A percentile compares a stretch with the other conserved stretches of the same genome.
Conservation (phyloP, 2,113 vertebrate genomes). For the Xenopus borealis region DNA sequence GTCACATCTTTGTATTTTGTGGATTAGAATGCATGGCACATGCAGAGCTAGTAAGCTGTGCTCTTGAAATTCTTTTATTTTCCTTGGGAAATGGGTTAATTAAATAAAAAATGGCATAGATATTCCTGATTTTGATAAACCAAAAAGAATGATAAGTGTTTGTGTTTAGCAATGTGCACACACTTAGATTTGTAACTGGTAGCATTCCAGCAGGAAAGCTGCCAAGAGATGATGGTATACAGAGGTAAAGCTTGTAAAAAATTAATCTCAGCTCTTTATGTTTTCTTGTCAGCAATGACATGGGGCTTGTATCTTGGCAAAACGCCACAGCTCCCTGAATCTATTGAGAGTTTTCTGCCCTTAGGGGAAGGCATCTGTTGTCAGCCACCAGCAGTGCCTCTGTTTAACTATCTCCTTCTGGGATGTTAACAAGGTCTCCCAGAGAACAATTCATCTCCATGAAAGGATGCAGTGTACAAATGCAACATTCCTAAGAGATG, state of each 20-base stretch:
- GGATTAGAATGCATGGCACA: too few species aligned
- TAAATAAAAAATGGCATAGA: constrained; percentile 2
- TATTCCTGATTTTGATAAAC: background rate
- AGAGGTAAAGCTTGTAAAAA: constrained; percentile 66
- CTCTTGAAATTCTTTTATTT: too few species aligned
- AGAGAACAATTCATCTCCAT: constrained; percentile 46
- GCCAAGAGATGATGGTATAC: constrained; percentile 68
- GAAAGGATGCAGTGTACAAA: constrained; percentile 27
- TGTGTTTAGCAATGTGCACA: constrained; percentile 33
- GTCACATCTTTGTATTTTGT: too few species aligned
- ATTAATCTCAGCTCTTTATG: constrained; percentile 74
- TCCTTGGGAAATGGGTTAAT: background rate
- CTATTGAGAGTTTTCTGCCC: constrained; percentile 70
- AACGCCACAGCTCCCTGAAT: constrained; percentile 67
- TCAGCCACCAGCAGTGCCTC: constrained; percentile 61
- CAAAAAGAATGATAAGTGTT: constrained; percentile 25
- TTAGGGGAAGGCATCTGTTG: constrained; percentile 86
- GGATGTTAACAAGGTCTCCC: constrained; percentile 43
- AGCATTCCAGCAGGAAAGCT: constrained; percentile 62
- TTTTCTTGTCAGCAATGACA: constrained; percentile 72
- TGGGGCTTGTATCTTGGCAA: constrained; percentile 81
- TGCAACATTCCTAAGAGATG: too few species aligned
- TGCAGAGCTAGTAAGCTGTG: too few species aligned
- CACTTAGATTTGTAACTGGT: constrained; percentile 45
- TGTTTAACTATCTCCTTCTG: constrained; percentile 46